Evolutionary conservation across 2,888 invertebrate species (phyloP).

Genomic region (Luperina testacea): DNA sequence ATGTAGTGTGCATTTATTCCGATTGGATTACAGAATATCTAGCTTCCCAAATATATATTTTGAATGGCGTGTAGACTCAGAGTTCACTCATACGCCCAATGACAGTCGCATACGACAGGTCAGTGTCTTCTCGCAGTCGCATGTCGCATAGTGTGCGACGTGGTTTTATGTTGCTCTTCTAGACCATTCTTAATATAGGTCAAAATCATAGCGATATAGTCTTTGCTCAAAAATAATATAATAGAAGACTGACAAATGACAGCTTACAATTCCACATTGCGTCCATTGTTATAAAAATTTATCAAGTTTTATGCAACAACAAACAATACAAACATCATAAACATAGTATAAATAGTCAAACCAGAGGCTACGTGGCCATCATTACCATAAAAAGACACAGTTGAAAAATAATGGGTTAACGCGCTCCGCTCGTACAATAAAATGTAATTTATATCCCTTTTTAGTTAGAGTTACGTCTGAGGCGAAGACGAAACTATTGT

Average conservation of each 20-base stretch:
- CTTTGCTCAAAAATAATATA: background rate
- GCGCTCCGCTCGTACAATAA: constrained; percentile 45
- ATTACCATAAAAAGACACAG: constrained; percentile 47
- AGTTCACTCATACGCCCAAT: background rate
- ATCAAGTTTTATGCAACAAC: background rate
- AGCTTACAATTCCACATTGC: background rate
- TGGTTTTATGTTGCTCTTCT: background rate
- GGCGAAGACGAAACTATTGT: constrained; percentile 43
- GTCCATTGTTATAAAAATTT: background rate
- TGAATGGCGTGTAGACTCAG: background rate
- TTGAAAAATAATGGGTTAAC: constrained; percentile 47
- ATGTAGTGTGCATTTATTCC: too few species aligned
- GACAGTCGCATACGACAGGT: background rate
- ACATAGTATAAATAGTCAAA: constrained; percentile 1
- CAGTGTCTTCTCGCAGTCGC: background rate
- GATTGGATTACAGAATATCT: too few species aligned
- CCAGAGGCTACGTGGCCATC: constrained; percentile 26
- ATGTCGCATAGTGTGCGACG: background rate
- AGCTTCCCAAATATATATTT: too few species aligned
- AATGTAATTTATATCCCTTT: constrained; percentile 57
- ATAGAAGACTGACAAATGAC: background rate
- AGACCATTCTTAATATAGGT: background rate
- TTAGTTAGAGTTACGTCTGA: constrained; percentile 39
- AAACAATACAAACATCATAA: background rate
- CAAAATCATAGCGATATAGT: too few species aligned